Conservation (phyloP, 2,113 vertebrate genomes). For the Phylloscopus trochilus region DNA sequence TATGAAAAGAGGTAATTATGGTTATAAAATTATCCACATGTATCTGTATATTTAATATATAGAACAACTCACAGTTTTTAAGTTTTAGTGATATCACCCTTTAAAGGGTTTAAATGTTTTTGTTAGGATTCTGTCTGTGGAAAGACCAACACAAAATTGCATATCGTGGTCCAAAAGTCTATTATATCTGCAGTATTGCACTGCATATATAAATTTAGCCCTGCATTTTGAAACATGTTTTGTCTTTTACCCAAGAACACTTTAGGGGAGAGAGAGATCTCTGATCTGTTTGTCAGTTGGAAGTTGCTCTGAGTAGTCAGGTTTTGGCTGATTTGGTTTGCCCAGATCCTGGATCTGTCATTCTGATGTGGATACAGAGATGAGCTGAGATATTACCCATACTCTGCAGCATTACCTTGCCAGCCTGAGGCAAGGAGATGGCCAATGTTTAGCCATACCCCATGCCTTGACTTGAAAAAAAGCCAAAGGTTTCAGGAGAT, state of each 20-base stretch:
- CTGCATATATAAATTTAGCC: not conserved
- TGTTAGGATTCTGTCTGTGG: not conserved
- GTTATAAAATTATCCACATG: not conserved
- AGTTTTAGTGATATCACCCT: not conserved
- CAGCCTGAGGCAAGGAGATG: not conserved
- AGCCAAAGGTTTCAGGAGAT: fast-evolving
- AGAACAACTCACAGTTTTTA: not conserved
- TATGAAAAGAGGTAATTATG: not conserved
- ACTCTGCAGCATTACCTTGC: not conserved
- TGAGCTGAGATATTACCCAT: not conserved
- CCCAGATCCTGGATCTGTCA: not conserved
- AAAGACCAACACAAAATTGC: not conserved
- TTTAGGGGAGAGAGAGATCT: not conserved
- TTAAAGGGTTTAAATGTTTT: not conserved
- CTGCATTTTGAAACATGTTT: not conserved
- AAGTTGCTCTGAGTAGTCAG: not conserved
- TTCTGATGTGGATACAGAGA: not conserved
- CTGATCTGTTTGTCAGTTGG: not conserved
- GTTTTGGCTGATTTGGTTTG: not conserved
- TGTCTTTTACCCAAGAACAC: not conserved
- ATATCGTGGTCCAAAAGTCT: not conserved
- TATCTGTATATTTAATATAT: not conserved
- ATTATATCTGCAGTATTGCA: not conserved
- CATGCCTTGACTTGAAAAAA: not conserved
- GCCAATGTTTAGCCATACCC: not conserved